Evolutionary conservation across 2,797 vertebrate genomes (phyloP), one percentile per base, ranked within the genome.

Genomic region (Antrozous pallidus): DNA sequence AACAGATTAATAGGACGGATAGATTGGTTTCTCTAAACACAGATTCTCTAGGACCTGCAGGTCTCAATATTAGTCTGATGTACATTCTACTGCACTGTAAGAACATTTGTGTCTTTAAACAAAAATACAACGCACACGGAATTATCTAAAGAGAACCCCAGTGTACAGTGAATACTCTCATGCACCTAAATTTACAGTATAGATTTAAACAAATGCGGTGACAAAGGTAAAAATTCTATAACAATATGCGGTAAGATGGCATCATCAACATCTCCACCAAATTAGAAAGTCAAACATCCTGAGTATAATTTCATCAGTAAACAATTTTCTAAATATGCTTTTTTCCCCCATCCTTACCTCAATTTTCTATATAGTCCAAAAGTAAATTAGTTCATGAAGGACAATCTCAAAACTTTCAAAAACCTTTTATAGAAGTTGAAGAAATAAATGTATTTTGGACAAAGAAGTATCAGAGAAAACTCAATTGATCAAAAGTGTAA

Each of bases 371-470:
- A 61, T 91, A 47, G 91, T 49, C n/a, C 12, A 83, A 86, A 86
- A 33, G 20, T 94, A 94, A 33, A 74, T 49, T 80, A 87, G 49
- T 96, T 93, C 56, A 89, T 54, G 7, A 22, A 95, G 81, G 63
- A 67, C 13, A 93, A 93, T 36, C 17, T 91, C 80, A 91, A 83
- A 92, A 91, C 33, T 89, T 93, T 91, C 51, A 81, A 70, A 89
- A 83, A 70, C 0, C 16, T 71, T 82, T 77, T 71, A 92, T 14
- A 84, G 36, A 93, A 82, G 16, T 45, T 92, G 7, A 88, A 67
- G 31, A 47, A 93, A 90, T 1, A 6, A 69, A 38, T 63, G 54
- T 40, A 83, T 91, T 79, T 88, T 22, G 10, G 88, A 89, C 28
- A 82, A 94, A 82, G 47, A 90, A 69, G 7, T 56, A 93, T 63